Evolutionary conservation across 2,888 invertebrate genomes (phyloP).

Genomic region (Noctua pronuba): DNA sequence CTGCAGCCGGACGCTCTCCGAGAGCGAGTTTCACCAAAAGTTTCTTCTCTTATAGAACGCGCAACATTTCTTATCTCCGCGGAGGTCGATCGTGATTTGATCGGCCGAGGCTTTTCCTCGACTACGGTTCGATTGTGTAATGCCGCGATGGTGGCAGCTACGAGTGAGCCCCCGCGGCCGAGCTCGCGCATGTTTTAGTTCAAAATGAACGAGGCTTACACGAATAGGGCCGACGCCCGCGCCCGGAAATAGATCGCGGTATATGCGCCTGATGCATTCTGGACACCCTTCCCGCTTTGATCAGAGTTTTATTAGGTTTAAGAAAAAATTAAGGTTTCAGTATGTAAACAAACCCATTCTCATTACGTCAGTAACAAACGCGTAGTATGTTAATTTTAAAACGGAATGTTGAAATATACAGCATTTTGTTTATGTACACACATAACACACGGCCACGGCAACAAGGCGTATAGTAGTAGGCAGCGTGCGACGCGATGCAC

Average conservation of each 20-base stretch:
- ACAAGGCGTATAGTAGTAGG: constrained; percentile 72
- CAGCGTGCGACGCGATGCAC: constrained; percentile 78
- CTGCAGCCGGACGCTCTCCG: constrained; percentile 84
- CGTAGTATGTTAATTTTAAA: constrained; percentile 62
- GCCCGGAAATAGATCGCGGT: constrained; percentile 89
- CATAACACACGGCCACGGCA: constrained; percentile 65
- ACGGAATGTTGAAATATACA: constrained; percentile 58
- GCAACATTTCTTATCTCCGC: constrained; percentile 77
- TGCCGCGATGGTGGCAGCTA: constrained; percentile 90
- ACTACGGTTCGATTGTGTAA: constrained; percentile 85
- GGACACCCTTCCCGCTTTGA: constrained; percentile 84
- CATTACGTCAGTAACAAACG: constrained; percentile 52
- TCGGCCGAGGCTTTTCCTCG: constrained; percentile 80
- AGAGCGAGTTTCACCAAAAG: constrained; percentile 74
- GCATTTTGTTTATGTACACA: constrained; percentile 69
- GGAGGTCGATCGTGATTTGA: constrained; percentile 79
- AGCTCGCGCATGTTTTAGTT: constrained; percentile 89
- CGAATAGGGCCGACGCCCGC: constrained; percentile 86
- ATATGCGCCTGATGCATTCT: constrained; percentile 86
- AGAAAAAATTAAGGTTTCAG: constrained; percentile 66
- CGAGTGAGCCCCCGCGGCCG: constrained; percentile 90
- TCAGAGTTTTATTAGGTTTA: constrained; percentile 78
- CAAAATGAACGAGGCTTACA: constrained; percentile 87
- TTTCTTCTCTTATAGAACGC: constrained; percentile 76
- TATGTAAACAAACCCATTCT: constrained; percentile 65